A percentile compares a stretch with the other conserved stretches of the same genome.
phyloP scores from a whole-genome alignment of 2,797 vertebrate genomes.

The Triplophysa yarkandensis region DNA sequence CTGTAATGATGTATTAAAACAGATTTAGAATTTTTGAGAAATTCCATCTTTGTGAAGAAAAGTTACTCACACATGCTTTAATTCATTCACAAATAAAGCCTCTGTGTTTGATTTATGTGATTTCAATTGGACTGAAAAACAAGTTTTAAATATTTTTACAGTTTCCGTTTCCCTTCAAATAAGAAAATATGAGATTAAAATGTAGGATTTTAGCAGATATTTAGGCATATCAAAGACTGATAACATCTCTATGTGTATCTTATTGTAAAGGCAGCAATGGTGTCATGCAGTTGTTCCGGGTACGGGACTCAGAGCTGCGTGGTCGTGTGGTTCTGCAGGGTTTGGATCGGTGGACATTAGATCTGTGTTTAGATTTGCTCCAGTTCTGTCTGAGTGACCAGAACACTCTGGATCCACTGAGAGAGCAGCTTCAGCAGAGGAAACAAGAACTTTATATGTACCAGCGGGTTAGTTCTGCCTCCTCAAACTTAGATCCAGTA shows the following conservation, averaged over 20 bases:
- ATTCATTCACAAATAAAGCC: too few species aligned
- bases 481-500: background rate
- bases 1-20: too few species aligned
- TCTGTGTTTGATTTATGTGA: too few species aligned
- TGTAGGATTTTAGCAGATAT: too few species aligned
- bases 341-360: constrained; percentile 87
- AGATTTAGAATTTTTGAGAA: too few species aligned
- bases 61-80: too few species aligned
- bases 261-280: constrained; percentile 72
- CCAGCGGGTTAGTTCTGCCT: constrained; percentile 75
- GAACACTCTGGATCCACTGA: constrained; percentile 69
- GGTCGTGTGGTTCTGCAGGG: constrained; percentile 79
- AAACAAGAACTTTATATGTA: constrained; percentile 86
- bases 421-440: constrained; percentile 75
- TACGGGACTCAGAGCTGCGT: constrained; percentile 82
- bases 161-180: too few species aligned
- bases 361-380: constrained; percentile 85
- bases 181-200: too few species aligned
- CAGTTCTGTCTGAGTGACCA: constrained; percentile 86
- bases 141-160: too few species aligned
- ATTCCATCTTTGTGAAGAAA: too few species aligned
- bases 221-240: too few species aligned
- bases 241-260: constrained; percentile 19
- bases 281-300: constrained; percentile 81
- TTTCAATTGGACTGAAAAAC: too few species aligned